Conservation (phyloP, 2,888 invertebrate genomes). For the Crossocerus cetratus region DNA sequence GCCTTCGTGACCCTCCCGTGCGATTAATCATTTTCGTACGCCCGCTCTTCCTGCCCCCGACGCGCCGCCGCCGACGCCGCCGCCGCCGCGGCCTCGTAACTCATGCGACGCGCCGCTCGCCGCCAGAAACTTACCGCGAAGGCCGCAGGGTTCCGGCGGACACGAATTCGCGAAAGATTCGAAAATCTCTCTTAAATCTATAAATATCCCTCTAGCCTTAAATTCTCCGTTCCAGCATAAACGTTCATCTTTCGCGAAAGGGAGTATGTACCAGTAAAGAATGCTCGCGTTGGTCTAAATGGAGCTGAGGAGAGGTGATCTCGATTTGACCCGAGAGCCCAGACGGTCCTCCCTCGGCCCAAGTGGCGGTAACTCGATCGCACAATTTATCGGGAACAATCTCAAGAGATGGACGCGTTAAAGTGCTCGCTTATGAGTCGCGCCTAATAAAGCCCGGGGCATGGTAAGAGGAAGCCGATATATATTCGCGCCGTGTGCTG, state of each 20-base stretch:
- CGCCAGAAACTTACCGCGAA: background rate
- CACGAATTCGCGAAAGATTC: too few relatives aligned
- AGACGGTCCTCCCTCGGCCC: too few relatives aligned
- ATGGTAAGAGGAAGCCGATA: background rate
- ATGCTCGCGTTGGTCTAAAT: too few relatives aligned
- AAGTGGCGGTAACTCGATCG: background rate
- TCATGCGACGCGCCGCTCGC: constrained; percentile 26
- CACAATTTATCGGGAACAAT: background rate
- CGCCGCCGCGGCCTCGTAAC: constrained; percentile 30
- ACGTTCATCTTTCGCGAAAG: too few relatives aligned
- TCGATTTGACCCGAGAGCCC: too few relatives aligned
- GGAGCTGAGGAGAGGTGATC: too few relatives aligned
- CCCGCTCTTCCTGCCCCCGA: background rate
- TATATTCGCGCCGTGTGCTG: background rate
- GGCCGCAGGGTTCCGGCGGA: too few relatives aligned
- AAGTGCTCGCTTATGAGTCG: background rate
- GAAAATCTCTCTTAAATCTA: too few relatives aligned
- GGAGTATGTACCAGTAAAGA: too few relatives aligned
- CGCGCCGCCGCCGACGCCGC: constrained; percentile 14
- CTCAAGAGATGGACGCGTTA: background rate
- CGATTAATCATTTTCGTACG: constrained; percentile 64
- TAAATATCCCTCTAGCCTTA: too few relatives aligned
- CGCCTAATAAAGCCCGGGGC: background rate
- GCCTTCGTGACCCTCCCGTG: constrained; percentile 27
- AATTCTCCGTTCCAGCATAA: too few relatives aligned